Evolutionary conservation across 2,113 vertebrate species (phyloP).

Genomic region (Sorex fumeus): DNA sequence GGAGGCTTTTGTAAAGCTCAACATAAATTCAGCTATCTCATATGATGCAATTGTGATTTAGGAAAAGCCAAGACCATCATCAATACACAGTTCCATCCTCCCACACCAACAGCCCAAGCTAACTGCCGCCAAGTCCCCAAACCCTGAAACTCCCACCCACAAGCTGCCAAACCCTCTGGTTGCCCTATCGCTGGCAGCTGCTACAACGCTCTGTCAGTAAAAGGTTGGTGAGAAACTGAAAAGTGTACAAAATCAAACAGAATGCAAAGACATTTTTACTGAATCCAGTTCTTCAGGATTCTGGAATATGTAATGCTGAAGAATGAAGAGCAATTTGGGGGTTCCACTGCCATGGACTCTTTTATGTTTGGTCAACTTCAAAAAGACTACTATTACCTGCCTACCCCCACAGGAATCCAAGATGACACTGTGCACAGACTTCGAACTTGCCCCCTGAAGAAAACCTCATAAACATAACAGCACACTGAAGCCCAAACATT

Average conservation of each 20-base stretch:
- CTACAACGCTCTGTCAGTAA: constrained; percentile 85
- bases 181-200: constrained; percentile 86
- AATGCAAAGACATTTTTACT: constrained; percentile 85
- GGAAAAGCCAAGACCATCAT: constrained; percentile 85
- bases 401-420: constrained; percentile 34
- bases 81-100: constrained; percentile 85
- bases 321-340: constrained; percentile 58
- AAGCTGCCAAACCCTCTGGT: constrained; percentile 87
- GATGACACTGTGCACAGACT: constrained; percentile 22
- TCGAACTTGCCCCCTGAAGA: constrained; percentile 22
- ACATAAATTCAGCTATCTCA: constrained; percentile 84
- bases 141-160: constrained; percentile 86
- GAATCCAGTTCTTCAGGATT: constrained; percentile 76
- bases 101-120: constrained; percentile 85
- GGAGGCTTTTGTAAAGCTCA: constrained; percentile 82
- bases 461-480: not conserved
- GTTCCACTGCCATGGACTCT: not conserved
- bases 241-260: constrained; percentile 86
- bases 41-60: constrained; percentile 86
- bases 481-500: not conserved
- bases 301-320: constrained; percentile 72
- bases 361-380: not conserved
- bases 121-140: constrained; percentile 85
- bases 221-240: constrained; percentile 85
- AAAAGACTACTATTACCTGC: constrained; percentile 18